These are phyloP conservation scores for Zaprionus ornatus DNA, from an alignment of 1,140 invertebrate species.

Conservation along the genomic window DNA sequence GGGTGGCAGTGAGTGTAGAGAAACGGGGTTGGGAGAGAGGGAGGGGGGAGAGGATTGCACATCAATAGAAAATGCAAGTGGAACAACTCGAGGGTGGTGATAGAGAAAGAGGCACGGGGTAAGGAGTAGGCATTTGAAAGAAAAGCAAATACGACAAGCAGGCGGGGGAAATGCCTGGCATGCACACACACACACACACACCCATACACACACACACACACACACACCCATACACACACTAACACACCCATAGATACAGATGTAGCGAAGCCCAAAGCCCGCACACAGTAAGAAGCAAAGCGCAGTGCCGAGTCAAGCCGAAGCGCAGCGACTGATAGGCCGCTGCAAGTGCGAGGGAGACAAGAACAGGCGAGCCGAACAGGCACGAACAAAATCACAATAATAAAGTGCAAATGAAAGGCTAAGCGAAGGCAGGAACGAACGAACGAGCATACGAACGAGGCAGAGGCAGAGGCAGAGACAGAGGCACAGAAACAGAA, in stretches of 20 bases:
- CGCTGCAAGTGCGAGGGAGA: neutral
- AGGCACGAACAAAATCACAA: conserved; percentile 50
- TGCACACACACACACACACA: conserved; percentile 9
- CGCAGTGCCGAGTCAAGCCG: neutral
- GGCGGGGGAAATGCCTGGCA: conserved; percentile 15
- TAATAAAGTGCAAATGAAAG: conserved; percentile 74
- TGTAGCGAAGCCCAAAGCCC: neutral
- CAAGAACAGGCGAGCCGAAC: conserved; percentile 6
- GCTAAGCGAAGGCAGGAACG: conserved; percentile 25
- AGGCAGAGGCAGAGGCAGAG: neutral
- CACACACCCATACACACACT: conserved; percentile 2
- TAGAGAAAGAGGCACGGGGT: neutral
- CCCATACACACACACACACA: conserved; percentile 21
- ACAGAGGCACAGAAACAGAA: neutral
- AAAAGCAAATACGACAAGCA: conserved; percentile 28
- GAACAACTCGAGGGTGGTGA: neutral
- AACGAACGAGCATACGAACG: neutral
- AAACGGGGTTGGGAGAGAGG: too few species aligned
- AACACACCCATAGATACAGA: conserved; percentile 3
- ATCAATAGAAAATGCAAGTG: conserved; percentile 69
- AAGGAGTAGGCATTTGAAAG: conserved; percentile 19
- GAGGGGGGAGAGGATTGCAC: conserved; percentile 4
- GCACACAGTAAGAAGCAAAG: conserved; percentile 14
- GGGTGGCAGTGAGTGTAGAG: neutral
- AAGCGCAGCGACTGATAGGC: neutral